Evolutionary conservation across 2,113 vertebrate genomes (phyloP).

Genomic region (Coreoperca whiteheadi): DNA sequence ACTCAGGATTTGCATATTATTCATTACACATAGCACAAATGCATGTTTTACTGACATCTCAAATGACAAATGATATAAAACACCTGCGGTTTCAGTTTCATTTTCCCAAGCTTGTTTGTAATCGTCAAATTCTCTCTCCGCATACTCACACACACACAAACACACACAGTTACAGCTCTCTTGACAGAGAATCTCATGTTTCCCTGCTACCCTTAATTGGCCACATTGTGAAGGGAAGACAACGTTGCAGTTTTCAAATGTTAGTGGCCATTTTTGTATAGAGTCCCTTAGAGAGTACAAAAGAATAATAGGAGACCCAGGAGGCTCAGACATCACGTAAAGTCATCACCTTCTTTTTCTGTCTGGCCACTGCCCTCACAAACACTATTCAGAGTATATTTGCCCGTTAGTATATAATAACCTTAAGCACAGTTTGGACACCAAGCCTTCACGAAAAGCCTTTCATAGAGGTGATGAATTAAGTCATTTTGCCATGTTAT

Average conservation of each 20-base stretch:
- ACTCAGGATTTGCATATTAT: constrained; percentile 64
- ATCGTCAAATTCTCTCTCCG: constrained; percentile 39
- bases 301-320: constrained; percentile 16
- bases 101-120: constrained; percentile 56
- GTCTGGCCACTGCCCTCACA: constrained; percentile 1
- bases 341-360: constrained; percentile 22
- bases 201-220: constrained; percentile 57
- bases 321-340: constrained; percentile 11
- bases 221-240: constrained; percentile 46
- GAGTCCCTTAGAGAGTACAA: constrained; percentile 6
- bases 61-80: constrained; percentile 65
- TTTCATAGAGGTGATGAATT: constrained; percentile 40
- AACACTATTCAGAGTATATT: constrained; percentile 13
- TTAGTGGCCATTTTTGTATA: constrained; percentile 36
- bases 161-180: constrained; percentile 26
- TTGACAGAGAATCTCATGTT: constrained; percentile 46
- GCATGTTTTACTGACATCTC: constrained; percentile 55
- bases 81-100: constrained; percentile 52
- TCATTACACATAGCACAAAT: constrained; percentile 57
- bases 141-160: constrained; percentile 21
- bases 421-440: constrained; percentile 5
- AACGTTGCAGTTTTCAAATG: constrained; percentile 39
- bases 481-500: constrained; percentile 22
- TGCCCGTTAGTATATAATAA: constrained; percentile 27
- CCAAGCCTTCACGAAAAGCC: constrained; percentile 5